A percentile compares a stretch with the other conserved stretches of the same genome.
Conservation (phyloP, 2,888 invertebrate species). For the Heteropelma amictum region DNA sequence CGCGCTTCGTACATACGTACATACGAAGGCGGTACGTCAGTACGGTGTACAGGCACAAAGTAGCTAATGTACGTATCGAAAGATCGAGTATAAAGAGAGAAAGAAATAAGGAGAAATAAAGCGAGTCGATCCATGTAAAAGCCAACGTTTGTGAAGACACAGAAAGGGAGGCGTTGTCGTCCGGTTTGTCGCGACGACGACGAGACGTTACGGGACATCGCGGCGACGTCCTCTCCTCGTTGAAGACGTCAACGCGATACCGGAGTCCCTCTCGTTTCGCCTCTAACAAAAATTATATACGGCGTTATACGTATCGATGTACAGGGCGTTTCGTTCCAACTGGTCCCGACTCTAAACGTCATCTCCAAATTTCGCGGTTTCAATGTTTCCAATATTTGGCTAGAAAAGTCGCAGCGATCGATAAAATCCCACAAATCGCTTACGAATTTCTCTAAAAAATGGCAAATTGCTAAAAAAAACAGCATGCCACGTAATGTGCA, state of each 20-base stretch:
- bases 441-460: too few species aligned
- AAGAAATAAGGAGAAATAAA: neutral
- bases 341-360: neutral
- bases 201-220: constrained; percentile 40
- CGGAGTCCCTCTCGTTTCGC: constrained; percentile 7
- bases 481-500: too few species aligned
- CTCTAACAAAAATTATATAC: too few species aligned
- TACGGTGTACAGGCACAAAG: constrained; percentile 15
- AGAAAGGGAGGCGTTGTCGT: constrained; percentile 25
- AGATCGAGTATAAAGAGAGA: constrained; percentile 1
- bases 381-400: too few species aligned
- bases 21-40: constrained; percentile 18
- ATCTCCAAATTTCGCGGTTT: too few species aligned
- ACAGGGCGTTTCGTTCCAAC: neutral
- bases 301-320: neutral
- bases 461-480: too few species aligned
- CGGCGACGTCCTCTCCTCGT: constrained; percentile 23
- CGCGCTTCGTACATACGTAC: neutral
- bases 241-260: constrained; percentile 6
- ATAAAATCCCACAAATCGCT: too few species aligned
- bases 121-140: constrained; percentile 5
- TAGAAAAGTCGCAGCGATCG: too few species aligned
- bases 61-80: neutral
- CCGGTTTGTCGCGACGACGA: constrained; percentile 51
- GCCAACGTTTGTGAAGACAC: constrained; percentile 10